A percentile compares a stretch with the other conserved stretches of the same genome.
These are phyloP conservation scores for Epizoanthus ramosus DNA, from an alignment of 92 coral and sea anemone species.

Conservation along the genomic window DNA sequence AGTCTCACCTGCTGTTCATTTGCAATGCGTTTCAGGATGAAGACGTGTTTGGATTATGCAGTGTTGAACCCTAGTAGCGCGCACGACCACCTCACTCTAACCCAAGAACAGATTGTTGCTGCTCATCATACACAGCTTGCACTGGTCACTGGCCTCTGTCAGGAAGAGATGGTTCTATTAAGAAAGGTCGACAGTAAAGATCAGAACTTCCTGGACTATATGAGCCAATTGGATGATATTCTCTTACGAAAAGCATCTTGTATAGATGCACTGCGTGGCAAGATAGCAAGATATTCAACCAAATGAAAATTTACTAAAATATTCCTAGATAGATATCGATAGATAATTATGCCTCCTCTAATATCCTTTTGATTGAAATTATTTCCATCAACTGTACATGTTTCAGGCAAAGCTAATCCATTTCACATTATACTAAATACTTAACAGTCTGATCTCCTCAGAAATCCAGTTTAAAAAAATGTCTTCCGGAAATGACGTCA, in stretches of 20 bases:
- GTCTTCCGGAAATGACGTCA: too few species aligned
- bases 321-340: neutral
- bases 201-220: slow-evolving; percentile 73
- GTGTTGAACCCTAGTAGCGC: neutral
- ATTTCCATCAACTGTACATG: too few species aligned
- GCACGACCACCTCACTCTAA: slow-evolving; percentile 34
- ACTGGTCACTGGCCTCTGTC: slow-evolving; percentile 75
- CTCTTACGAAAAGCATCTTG: slow-evolving; percentile 68
- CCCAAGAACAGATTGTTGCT: slow-evolving; percentile 78
- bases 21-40: neutral
- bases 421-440: too few species aligned
- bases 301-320: slow-evolving; percentile 5
- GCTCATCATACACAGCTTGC: slow-evolving; percentile 90
- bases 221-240: slow-evolving; percentile 74
- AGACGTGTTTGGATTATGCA: slow-evolving; percentile 1
- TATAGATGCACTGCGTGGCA: slow-evolving; percentile 63
- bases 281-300: slow-evolving; percentile 52
- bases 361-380: too few species aligned
- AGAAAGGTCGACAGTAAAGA: slow-evolving; percentile 64
- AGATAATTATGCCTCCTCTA: too few species aligned
- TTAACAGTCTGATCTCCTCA: too few species aligned
- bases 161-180: slow-evolving; percentile 85
- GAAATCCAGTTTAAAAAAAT: too few species aligned
- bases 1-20: neutral
- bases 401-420: too few species aligned